phyloP scores from a whole-genome alignment of 1,140 invertebrate genomes.

The Drosophila bocki region DNA sequence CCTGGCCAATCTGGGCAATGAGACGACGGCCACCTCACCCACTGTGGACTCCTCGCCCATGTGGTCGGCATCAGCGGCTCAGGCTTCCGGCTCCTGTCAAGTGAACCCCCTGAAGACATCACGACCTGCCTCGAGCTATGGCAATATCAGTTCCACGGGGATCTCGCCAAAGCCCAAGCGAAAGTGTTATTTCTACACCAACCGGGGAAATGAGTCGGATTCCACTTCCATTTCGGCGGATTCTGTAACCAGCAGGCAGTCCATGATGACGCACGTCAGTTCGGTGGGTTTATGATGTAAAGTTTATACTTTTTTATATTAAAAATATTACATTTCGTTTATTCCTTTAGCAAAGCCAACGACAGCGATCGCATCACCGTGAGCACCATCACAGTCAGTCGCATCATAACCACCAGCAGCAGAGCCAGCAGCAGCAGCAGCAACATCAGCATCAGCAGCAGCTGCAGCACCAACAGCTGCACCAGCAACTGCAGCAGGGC shows the following conservation, averaged over 20 bases:
- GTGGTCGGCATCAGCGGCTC: constrained; percentile 63
- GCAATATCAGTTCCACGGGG: constrained; percentile 79
- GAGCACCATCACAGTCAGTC: constrained; percentile 45
- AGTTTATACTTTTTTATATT: neutral
- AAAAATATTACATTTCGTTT: neutral
- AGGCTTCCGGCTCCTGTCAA: constrained; percentile 46
- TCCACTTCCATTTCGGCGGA: constrained; percentile 89
- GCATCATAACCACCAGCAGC: constrained; percentile 54
- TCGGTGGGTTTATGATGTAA: constrained; percentile 76
- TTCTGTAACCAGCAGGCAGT: constrained; percentile 88
- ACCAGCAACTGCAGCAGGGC: constrained; percentile 50
- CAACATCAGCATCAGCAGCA: constrained; percentile 49
- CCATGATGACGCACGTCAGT: constrained; percentile 86
- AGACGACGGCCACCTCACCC: constrained; percentile 46
- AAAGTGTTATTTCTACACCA: constrained; percentile 71
- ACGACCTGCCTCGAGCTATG: constrained; percentile 85
- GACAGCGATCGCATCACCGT: constrained; percentile 59
- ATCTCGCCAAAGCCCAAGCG: constrained; percentile 78
- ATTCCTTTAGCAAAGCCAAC: constrained; percentile 58
- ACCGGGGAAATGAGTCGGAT: constrained; percentile 86
- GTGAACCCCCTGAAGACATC: constrained; percentile 72
- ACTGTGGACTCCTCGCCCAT: constrained; percentile 68
- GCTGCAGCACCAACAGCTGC: constrained; percentile 44
- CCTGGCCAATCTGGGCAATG: constrained; percentile 56
- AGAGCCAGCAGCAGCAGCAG: constrained; percentile 37